Base-by-base conservation (phyloP, 2,888 invertebrate species). In the Pristionchus entomophagus region DNA sequence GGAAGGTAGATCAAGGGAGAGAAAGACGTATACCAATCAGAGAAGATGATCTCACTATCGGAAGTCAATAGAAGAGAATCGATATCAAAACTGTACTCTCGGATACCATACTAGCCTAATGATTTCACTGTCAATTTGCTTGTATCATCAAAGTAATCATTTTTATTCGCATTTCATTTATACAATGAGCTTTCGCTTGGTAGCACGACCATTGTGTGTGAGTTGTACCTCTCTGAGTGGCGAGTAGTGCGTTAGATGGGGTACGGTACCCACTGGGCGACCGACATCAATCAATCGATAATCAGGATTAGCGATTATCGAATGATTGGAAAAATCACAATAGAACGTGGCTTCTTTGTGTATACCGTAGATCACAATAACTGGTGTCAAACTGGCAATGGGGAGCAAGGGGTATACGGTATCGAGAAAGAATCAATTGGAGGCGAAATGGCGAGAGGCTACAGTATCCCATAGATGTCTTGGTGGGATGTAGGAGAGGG, bases 181-280 rank as follows among this genome's bases (percentile, higher is more conserved):
- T 69, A 69, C 69, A 69, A 38, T 69, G 69, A 69, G 69, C 69
- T 62, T 32, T 62, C 29, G 62, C 62, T 32, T 10, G 62, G 32
- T 32, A 29, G 62, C 32, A 38, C 38, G 69, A 32, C 5, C 56
- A 56, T 56, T 56, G 56, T 56, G 38, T 38, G 38, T 69, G 38
- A 38, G 38, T 69, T 69, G 69, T 69, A 69, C 69, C 69, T 38
- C 22, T 41, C 69, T 69, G 69, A 69, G 38, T 69, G 69, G 69
- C 17, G 62, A 62, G 62, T n/a, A n/a, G n/a, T 62, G 62, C 62
- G 62, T 62, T 62, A 62, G 62, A 17, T 12, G 29, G 6, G 59
- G 59, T 5, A 10, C 4, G 22, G 56, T 1, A 26, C n/a, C n/a
- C n/a, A 17, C 12, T 29, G 62, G 59, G 29, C 59, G n/a, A 12